A percentile compares a stretch with the other conserved stretches of the same genome.
phyloP scores from a whole-genome alignment of 2,113 vertebrate genomes.

The Oncorhynchus clarkii region DNA sequence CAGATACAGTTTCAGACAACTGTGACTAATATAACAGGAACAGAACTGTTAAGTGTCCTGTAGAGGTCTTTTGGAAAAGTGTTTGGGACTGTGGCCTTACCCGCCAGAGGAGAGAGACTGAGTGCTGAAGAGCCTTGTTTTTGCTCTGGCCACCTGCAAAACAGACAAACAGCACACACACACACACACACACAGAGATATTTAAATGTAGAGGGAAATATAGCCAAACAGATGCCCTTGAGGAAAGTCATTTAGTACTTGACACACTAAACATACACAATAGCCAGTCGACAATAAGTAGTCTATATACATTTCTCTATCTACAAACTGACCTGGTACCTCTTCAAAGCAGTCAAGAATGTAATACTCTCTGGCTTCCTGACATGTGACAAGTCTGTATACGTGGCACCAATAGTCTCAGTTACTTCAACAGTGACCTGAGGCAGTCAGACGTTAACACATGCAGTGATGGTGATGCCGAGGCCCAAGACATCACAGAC shows the following conservation, averaged over 20 bases:
- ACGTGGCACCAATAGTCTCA: conserved; percentile 20
- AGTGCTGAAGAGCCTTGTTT: conserved; percentile 25
- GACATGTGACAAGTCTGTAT: conserved; percentile 31
- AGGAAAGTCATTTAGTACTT: background rate
- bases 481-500: no score
- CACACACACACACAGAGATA: background rate
- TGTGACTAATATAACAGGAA: no score
- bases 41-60: no score
- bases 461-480: background rate
- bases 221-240: background rate
- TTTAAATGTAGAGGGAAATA: no score
- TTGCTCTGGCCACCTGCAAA: conserved; percentile 16
- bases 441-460: background rate
- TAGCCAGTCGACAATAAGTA: no score
- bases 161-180: background rate
- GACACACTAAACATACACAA: background rate
- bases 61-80: no score
- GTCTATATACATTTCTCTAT: no score
- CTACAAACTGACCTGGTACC: conserved; percentile 49
- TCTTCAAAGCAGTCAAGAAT: conserved; percentile 45
- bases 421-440: conserved; percentile 28
- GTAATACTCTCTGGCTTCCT: conserved; percentile 35
- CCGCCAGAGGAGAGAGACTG: conserved; percentile 33
- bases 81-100: conserved; percentile 18
- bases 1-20: no score